These are phyloP conservation scores for Sebastes schlegelii DNA, from an alignment of 2,113 vertebrate genomes.

Conservation along the genomic window DNA sequence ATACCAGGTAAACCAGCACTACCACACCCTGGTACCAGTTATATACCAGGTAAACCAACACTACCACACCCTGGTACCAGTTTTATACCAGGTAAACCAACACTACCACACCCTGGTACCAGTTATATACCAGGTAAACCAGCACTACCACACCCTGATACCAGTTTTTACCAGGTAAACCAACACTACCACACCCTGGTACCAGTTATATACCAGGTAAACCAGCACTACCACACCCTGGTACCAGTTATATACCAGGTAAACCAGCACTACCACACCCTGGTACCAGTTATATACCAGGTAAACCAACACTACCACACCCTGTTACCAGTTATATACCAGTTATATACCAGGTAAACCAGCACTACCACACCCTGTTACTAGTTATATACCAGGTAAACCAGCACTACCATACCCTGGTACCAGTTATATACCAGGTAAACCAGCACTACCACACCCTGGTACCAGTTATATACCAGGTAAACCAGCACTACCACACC, in stretches of 20 bases:
- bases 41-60: constrained; percentile 79
- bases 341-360: constrained; percentile 91
- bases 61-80: constrained; percentile 93
- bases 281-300: constrained; percentile 3
- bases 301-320: constrained; percentile 90
- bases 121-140: constrained; percentile 63
- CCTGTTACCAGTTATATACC: too few species aligned
- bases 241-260: constrained; percentile 96
- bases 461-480: constrained; percentile 32
- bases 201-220: constrained; percentile 8
- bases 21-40: neutral
- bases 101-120: neutral
- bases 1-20: constrained; percentile 86
- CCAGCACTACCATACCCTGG: constrained; percentile 77
- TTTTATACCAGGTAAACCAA: constrained; percentile 90
- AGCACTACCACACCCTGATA: constrained; percentile 93
- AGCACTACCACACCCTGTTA: neutral
- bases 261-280: neutral
- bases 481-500: constrained; percentile 77
- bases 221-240: constrained; percentile 93
- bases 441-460: constrained; percentile 76
- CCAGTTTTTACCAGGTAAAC: constrained; percentile 93
- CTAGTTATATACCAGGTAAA: constrained; percentile 25
- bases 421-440: constrained; percentile 57
- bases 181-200: neutral